A percentile compares a stretch with the other conserved stretches of the same genome.
Evolutionary conservation across 2,113 vertebrate species (phyloP).

Genomic region (Epinephelus moara): DNA sequence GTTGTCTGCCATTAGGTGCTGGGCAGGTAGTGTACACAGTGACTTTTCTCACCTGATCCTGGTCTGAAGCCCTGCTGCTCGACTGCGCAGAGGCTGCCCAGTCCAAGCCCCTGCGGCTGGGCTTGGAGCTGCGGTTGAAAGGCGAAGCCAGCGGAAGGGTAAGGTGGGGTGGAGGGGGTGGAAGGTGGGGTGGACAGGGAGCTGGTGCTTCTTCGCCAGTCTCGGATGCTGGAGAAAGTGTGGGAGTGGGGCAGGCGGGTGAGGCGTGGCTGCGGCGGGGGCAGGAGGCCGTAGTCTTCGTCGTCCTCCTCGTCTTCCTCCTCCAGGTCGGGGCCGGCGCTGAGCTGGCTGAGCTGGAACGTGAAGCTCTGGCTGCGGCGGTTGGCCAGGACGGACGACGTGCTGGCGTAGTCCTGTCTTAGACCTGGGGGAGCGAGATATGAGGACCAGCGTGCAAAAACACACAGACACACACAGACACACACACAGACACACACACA

Average conservation of each 20-base stretch:
- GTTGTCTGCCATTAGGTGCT: background rate
- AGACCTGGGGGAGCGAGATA: conserved; percentile 86
- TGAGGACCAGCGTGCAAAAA: conserved; percentile 51
- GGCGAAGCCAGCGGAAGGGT: conserved; percentile 84
- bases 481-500: conserved; percentile 22
- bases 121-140: conserved; percentile 86
- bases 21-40: background rate
- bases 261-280: conserved; percentile 90
- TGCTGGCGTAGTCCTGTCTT: conserved; percentile 94
- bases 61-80: conserved; percentile 86
- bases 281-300: conserved; percentile 91
- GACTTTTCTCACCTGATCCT: conserved; percentile 86
- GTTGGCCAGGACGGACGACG: conserved; percentile 84
- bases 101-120: conserved; percentile 69
- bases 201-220: conserved; percentile 88
- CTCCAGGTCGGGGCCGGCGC: conserved; percentile 85
- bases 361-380: conserved; percentile 89
- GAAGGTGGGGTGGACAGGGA: conserved; percentile 79
- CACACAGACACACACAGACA: conserved; percentile 27
- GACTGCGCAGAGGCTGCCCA: conserved; percentile 80
- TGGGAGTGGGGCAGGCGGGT: conserved; percentile 92
- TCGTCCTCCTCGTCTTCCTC: conserved; percentile 91
- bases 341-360: conserved; percentile 86
- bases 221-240: conserved; percentile 94
- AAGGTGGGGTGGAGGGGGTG: conserved; percentile 77